A percentile compares a stretch with the other conserved stretches of the same genome.
These are phyloP conservation scores for Mastomys coucha DNA, from an alignment of 2,113 vertebrate species.

Conservation along the genomic window DNA sequence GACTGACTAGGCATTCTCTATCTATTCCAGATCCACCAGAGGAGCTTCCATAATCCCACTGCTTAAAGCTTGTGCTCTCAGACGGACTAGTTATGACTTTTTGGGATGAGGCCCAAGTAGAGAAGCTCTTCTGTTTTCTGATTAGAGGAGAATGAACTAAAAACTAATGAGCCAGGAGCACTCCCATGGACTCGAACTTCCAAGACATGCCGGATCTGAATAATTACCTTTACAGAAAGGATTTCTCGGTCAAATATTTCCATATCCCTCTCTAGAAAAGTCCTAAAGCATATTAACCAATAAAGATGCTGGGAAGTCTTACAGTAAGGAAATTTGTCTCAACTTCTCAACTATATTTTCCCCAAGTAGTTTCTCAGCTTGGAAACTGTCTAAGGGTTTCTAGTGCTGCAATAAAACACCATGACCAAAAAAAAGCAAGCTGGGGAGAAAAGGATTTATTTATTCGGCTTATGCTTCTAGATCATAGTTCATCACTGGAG, in stretches of 20 bases:
- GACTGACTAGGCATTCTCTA: neutral
- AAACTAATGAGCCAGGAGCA: neutral
- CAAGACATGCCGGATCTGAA: neutral
- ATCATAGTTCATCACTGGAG: neutral
- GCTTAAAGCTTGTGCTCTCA: neutral
- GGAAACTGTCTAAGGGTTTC: neutral
- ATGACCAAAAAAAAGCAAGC: neutral
- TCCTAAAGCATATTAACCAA: neutral
- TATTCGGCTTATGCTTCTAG: neutral
- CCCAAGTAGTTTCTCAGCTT: neutral
- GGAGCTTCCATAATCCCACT: neutral
- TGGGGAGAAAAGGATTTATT: neutral
- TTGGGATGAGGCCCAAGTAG: neutral
- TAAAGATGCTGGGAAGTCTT: neutral
- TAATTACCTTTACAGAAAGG: neutral
- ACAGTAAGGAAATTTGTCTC: neutral
- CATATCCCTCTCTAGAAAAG: neutral
- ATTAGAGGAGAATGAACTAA: neutral
- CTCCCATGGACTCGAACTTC: neutral
- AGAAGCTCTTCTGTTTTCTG: neutral
- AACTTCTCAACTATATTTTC: neutral
- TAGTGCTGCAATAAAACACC: neutral
- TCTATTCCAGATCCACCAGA: neutral
- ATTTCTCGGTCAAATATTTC: constrained; percentile 25
- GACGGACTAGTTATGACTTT: neutral